Evolutionary conservation across 2,888 invertebrate species (phyloP).

Genomic region (Ophioninae sp.): DNA sequence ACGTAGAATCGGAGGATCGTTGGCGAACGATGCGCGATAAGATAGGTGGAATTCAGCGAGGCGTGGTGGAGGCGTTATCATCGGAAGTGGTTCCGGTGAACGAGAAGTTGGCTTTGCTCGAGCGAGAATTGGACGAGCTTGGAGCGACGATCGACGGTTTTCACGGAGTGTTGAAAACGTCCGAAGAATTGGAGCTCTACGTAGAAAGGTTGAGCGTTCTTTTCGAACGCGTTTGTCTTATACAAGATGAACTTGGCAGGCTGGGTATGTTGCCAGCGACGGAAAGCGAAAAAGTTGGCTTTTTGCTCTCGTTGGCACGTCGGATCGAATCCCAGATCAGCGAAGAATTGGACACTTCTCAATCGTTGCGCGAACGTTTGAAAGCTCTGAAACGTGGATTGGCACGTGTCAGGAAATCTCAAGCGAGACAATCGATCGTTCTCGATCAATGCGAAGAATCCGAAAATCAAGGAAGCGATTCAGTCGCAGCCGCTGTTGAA

Average conservation of each 20-base stretch:
- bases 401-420: constrained; percentile 86
- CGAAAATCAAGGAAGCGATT: constrained; percentile 88
- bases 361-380: constrained; percentile 88
- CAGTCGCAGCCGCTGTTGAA: constrained; percentile 88
- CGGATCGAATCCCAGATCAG: constrained; percentile 87
- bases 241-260: constrained; percentile 90
- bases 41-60: constrained; percentile 86
- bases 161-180: constrained; percentile 90
- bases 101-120: constrained; percentile 88
- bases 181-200: constrained; percentile 91
- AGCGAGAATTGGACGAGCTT: constrained; percentile 89
- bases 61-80: constrained; percentile 87
- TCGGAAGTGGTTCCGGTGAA: constrained; percentile 88
- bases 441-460: constrained; percentile 88
- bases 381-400: constrained; percentile 88
- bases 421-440: constrained; percentile 82
- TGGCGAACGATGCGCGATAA: constrained; percentile 86
- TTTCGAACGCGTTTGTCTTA: constrained; percentile 88
- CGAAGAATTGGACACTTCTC: constrained; percentile 90
- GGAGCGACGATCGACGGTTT: constrained; percentile 87
- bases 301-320: constrained; percentile 87
- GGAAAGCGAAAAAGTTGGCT: constrained; percentile 90
- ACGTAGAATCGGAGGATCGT: constrained; percentile 89
- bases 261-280: constrained; percentile 87
- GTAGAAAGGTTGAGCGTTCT: constrained; percentile 91